Evolutionary conservation across 2,797 vertebrate species (phyloP).

Genomic region (Sebastes cheni): DNA sequence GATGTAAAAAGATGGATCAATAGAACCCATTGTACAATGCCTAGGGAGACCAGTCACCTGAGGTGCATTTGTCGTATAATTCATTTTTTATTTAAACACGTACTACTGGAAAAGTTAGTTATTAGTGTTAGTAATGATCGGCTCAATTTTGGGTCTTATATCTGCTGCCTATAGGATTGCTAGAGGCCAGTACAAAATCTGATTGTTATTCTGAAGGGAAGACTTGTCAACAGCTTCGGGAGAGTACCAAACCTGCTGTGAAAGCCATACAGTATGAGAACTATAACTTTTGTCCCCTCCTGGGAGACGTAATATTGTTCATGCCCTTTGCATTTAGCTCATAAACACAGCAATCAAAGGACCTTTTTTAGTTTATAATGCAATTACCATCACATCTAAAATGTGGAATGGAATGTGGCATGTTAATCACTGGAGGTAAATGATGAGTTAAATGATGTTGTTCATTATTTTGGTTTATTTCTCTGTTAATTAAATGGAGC

Average conservation of each 20-base stretch:
- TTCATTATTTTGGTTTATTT: slow-evolving; percentile 54
- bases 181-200: background rate
- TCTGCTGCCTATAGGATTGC: background rate
- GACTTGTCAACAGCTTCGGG: background rate
- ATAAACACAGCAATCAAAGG: slow-evolving; percentile 10
- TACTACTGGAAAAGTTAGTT: background rate
- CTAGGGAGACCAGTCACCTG: background rate
- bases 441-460: slow-evolving; percentile 44
- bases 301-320: background rate
- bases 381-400: background rate
- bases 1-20: background rate
- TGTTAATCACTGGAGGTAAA: slow-evolving; percentile 28
- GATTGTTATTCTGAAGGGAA: slow-evolving; percentile 15
- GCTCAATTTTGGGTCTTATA: background rate
- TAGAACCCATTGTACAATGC: background rate
- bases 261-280: background rate
- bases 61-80: background rate
- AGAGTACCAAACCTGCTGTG: slow-evolving; percentile 2
- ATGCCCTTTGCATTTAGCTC: background rate
- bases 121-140: background rate
- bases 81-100: background rate
- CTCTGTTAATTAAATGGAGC: slow-evolving; percentile 54
- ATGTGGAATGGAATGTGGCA: background rate
- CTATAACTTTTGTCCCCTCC: background rate
- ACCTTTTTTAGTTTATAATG: slow-evolving; percentile 9